Evolutionary conservation across 92 coral and sea anemone species (phyloP), one percentile per base, ranked within the genome.

Genomic region (Siderastrea siderea): DNA sequence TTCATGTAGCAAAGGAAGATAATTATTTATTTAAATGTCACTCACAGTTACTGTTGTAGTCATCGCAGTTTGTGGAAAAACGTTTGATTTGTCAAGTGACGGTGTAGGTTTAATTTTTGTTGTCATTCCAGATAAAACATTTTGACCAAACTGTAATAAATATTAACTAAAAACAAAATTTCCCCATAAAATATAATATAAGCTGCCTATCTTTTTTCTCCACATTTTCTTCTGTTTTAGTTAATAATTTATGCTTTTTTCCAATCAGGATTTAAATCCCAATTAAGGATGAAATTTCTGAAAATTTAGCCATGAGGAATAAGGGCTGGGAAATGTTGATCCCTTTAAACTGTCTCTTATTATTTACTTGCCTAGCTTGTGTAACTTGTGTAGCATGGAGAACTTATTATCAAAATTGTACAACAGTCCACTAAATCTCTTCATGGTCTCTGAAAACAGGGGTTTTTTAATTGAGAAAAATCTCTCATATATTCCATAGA

Each of bases 21-120:
- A 66, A 80, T 80, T 62, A 51, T 70, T 50, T 47, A 80, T 80
- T 65, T 61, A 84, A 73, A 84, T 62, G 47, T 62, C 54, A n/a
- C 79, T 73, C 17, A 26, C 81, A 73, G 79, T 84, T 62, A 15
- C 61, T 47, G 47, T 26, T 70, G 55, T 44, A 71, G 44, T 57
- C 38, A 26, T 26, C 0, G 38, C 38, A 26, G 38, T 70, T 71
- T 70, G 66, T 66, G 81, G 61, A 26, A 16, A 74, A 64, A 50
- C 19, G 50, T 62, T 38, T 58, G 38, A 60, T 84, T 71, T 83
- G 79, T 48, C 48, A 55, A 51, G 48, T 5, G 6, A 47, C 15
- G 9, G 71, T 43, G 44, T 13, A 4, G 9, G 50, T 43, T 0
- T 14, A 52, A 57, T 14, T 13, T 59, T 46, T 43, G 14, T 78